These are phyloP conservation scores for Amphipyra tragopoginis DNA, from an alignment of 2,888 invertebrate genomes.

Conservation along the genomic window DNA sequence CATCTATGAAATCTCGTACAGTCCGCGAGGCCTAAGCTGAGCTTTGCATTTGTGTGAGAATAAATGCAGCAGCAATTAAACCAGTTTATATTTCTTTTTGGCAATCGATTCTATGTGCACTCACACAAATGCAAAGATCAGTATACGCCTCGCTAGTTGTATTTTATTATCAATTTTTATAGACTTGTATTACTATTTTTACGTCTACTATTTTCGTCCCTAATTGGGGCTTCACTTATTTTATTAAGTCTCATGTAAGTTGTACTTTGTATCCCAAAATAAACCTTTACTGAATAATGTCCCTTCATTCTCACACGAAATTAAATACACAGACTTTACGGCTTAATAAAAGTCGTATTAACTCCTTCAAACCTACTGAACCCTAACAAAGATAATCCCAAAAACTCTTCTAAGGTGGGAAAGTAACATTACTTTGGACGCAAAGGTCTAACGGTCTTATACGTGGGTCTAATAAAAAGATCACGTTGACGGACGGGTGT, in stretches of 20 bases:
- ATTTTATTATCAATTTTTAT: no score
- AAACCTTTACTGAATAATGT: background rate
- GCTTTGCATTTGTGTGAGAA: no score
- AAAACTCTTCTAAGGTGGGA: constrained; percentile 25
- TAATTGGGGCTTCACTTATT: background rate
- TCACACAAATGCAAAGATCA: no score
- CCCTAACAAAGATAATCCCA: constrained; percentile 21
- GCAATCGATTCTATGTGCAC: no score
- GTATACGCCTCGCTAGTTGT: no score
- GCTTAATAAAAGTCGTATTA: constrained; percentile 12
- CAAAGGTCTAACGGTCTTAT: background rate
- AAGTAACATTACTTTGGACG: constrained; percentile 11
- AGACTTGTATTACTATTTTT: no score
- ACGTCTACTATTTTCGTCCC: no score
- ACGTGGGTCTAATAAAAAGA: constrained; percentile 39
- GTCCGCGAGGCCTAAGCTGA: no score
- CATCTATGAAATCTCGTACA: no score
- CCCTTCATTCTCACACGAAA: constrained; percentile 7
- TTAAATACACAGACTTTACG: constrained; percentile 7
- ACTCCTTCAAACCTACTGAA: constrained; percentile 17
- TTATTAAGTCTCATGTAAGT: background rate
- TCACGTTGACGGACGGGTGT: constrained; percentile 30
- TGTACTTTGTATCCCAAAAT: background rate
- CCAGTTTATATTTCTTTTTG: no score
- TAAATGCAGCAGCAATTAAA: no score